Conservation (phyloP, 2,888 invertebrate genomes). For the Papilio protenor region DNA sequence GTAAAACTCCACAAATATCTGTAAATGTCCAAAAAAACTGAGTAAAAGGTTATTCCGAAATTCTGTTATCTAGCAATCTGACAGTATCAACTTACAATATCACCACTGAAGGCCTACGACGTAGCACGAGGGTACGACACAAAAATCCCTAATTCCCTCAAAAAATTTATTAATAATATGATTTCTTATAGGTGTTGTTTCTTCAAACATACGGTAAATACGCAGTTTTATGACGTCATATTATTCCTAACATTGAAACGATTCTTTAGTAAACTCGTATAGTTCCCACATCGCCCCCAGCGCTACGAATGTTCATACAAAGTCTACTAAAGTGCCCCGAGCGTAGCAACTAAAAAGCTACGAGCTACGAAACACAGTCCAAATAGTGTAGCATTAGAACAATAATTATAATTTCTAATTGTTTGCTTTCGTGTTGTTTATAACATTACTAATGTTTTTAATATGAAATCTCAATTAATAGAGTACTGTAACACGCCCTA, state of each 20-base stretch:
- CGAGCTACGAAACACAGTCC: constrained; percentile 24
- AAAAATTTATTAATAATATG: not conserved
- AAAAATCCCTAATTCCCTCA: not conserved
- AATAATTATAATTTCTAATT: not conserved
- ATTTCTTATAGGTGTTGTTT: not conserved
- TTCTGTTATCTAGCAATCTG: not conserved
- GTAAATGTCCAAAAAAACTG: not conserved
- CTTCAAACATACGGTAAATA: not conserved
- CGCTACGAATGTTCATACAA: constrained; percentile 14
- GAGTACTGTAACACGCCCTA: no score
- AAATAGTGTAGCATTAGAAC: not conserved
- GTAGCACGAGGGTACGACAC: no score
- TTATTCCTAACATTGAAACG: not conserved
- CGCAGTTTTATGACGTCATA: not conserved
- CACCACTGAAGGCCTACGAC: no score
- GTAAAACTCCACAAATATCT: constrained; percentile 12
- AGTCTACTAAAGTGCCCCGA: not conserved
- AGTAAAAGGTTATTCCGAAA: not conserved
- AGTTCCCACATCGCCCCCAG: constrained; percentile 16
- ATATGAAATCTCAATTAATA: not conserved
- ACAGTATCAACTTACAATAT: no score
- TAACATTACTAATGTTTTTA: not conserved
- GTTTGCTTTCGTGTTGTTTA: not conserved
- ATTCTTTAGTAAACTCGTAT: constrained; percentile 6
- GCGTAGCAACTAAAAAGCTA: constrained; percentile 10